Evolutionary conservation across 2,888 invertebrate genomes (phyloP), one percentile per base, ranked within the genome.

Genomic region (Phorcus lineatus): DNA sequence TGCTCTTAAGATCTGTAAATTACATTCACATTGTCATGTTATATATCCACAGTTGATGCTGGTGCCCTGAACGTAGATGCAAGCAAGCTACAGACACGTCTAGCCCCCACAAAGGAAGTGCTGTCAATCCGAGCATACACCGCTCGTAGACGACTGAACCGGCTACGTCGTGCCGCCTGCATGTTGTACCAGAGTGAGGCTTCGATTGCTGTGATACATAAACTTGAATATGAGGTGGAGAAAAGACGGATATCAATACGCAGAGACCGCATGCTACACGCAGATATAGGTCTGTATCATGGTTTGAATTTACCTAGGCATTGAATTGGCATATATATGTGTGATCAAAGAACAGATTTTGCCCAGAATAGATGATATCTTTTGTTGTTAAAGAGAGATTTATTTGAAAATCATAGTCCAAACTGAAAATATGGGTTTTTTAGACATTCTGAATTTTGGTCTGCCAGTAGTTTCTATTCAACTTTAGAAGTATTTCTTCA

Each of bases 201-300:
- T 87, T 94, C 96, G 54, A 93, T 94, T 1, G 90, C 93, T 76
- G 96, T 96, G 0, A 94, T 97, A 80, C 94, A 95, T 16, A 96
- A 96, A 91, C 94, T 97, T 0, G 95, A 95, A 53, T 94, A 94
- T 0, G 96, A 96, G 83, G 95, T 98, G 40, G 96, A 97, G 86
- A 95, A 95, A 84, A 95, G 96, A 81, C 94, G 96, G n/a, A 94
- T 98, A 47, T 93, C 94, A 16, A 95, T 98, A 53, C 94, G 97
- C 80, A 94, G 94, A 36, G 98, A 98, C 92, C 95, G 96, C 81
- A 96, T 96, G 93, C 93, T 97, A 7, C 96, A 97, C 91, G 94
- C 96, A 77, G 97, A 98, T 93, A 94, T 97, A 53, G 96, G 95
- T 94, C 86, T 83, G 89, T 52, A 13, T 22, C 16, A 16, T 13